Conservation (phyloP, 2,888 invertebrate species). For the Lapara coniferarum region DNA sequence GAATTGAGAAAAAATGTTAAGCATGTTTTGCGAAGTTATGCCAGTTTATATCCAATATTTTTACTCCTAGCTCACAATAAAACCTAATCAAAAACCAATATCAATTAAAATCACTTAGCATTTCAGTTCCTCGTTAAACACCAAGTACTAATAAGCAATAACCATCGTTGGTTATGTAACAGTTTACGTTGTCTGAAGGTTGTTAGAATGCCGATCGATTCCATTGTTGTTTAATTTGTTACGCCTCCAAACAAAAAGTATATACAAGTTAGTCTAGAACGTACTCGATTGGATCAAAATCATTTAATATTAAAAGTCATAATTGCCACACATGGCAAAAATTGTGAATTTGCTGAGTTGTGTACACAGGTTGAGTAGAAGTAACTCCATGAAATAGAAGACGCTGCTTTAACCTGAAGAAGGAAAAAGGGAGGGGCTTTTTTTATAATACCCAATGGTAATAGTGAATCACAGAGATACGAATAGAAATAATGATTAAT, state of each 20-base stretch:
- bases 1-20: no score
- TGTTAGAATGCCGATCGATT: conserved; percentile 40
- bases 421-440: no score
- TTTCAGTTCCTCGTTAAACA: neutral
- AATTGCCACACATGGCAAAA: neutral
- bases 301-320: conserved; percentile 25
- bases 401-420: no score
- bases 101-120: neutral
- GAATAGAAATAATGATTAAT: no score
- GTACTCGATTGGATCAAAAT: conserved; percentile 29
- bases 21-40: no score
- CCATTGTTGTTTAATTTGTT: conserved; percentile 49
- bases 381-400: no score
- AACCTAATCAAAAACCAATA: neutral
- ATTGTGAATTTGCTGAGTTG: neutral
- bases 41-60: no score
- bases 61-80: no score
- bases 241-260: conserved; percentile 41
- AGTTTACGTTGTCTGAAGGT: conserved; percentile 51
- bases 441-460: no score
- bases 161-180: conserved; percentile 46
- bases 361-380: no score
- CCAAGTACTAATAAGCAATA: conserved; percentile 10
- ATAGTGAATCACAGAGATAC: no score
- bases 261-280: conserved; percentile 32